Percentiles rank a stretch among this genome's conserved stretches.
Conservation (phyloP, 2,113 vertebrate species). For the Sorex araneus region DNA sequence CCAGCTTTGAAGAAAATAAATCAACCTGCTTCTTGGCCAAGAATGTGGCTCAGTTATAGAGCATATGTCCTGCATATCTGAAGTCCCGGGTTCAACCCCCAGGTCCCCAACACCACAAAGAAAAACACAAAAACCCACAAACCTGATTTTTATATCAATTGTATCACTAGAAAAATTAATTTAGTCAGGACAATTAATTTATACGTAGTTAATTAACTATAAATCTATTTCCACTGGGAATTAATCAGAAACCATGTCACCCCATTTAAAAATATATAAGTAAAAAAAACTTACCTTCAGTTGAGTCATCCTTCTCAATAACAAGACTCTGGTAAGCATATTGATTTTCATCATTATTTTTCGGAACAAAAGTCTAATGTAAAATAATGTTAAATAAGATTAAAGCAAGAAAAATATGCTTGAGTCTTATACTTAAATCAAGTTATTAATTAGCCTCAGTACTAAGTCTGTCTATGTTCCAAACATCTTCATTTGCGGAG, state of each 20-base stretch:
- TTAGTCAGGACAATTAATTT: slow-evolving; percentile 20
- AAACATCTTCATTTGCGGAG: background rate
- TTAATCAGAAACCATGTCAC: background rate
- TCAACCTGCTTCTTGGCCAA: no score
- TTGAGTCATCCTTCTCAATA: slow-evolving; percentile 90
- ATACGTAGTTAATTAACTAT: background rate
- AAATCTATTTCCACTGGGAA: background rate
- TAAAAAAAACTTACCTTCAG: slow-evolving; percentile 87
- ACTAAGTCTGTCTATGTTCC: slow-evolving; percentile 16
- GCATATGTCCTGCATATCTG: no score
- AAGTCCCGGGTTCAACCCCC: no score
- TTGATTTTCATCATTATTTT: slow-evolving; percentile 83
- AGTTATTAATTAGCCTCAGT: background rate
- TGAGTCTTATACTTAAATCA: background rate
- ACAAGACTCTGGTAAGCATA: slow-evolving; percentile 92
- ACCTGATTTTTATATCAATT: background rate
- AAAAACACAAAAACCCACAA: no score
- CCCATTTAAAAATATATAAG: no score
- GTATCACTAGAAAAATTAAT: slow-evolving; percentile 17
- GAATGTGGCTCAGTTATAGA: no score
- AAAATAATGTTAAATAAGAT: slow-evolving; percentile 71
- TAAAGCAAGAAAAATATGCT: slow-evolving; percentile 41
- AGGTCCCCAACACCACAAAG: no score
- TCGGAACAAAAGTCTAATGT: slow-evolving; percentile 90
- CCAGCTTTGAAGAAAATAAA: no score